Conservation (phyloP, 1,140 invertebrate genomes). For the Nymphalis io region DNA sequence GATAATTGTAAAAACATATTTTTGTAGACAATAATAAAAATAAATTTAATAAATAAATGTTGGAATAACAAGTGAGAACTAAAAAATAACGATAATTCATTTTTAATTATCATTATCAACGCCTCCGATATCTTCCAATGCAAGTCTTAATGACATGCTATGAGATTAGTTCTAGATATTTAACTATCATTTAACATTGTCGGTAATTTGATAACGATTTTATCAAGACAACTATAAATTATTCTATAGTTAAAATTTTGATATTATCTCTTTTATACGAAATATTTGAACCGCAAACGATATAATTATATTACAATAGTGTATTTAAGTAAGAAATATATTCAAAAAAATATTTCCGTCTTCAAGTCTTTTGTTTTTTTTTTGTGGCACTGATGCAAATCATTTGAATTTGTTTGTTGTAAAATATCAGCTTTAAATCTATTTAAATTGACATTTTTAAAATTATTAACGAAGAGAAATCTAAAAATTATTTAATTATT, state of each 20-base stretch:
- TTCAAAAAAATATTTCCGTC: constrained; percentile 5
- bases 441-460: too few species aligned
- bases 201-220: neutral
- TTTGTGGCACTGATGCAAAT: constrained; percentile 10
- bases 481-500: neutral
- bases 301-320: neutral
- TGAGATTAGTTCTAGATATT: neutral
- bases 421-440: too few species aligned
- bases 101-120: too few species aligned
- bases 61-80: too few species aligned
- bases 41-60: too few species aligned
- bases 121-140: neutral
- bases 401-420: constrained; percentile 34
- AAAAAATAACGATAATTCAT: too few species aligned
- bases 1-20: too few species aligned
- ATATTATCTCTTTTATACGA: too few species aligned
- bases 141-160: constrained; percentile 1
- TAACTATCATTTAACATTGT: neutral
- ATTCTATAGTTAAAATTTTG: too few species aligned
- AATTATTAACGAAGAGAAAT: neutral
- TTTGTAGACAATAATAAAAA: too few species aligned
- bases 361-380: constrained; percentile 10
- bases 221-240: neutral
- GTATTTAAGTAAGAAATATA: neutral
- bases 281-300: neutral